Conservation (phyloP, 2,113 vertebrate species). For the Dascyllus trimaculatus region DNA sequence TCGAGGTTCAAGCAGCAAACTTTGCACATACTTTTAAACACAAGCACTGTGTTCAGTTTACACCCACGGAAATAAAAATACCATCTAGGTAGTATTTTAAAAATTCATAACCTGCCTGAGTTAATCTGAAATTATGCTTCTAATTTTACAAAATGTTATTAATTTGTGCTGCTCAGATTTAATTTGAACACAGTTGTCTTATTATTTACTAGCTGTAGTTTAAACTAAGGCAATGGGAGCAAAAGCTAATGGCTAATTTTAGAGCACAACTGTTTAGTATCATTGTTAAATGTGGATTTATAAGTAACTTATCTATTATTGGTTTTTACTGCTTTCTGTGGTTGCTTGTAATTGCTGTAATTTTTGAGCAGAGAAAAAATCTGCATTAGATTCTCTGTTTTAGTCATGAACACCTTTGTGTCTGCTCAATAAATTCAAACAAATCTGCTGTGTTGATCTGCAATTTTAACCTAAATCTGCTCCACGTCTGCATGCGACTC, state of each 20-base stretch:
- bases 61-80: background rate
- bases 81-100: background rate
- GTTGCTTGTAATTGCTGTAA: background rate
- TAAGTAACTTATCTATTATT: background rate
- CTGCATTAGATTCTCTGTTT: background rate
- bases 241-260: background rate
- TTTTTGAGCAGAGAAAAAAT: background rate
- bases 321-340: background rate
- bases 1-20: background rate
- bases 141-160: constrained; percentile 7
- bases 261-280: background rate
- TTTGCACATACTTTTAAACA: background rate
- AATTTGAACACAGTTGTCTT: background rate
- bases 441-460: background rate
- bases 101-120: background rate
- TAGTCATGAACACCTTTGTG: background rate
- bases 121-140: background rate
- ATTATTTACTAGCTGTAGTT: background rate
- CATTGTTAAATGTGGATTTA: background rate
- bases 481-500: background rate
- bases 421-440: background rate
- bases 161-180: too few relatives aligned
- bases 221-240: background rate
- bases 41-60: too few relatives aligned
- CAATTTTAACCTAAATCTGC: background rate